phyloP scores from a whole-genome alignment of 2,888 invertebrate genomes.

The Drosophila algonquin region DNA sequence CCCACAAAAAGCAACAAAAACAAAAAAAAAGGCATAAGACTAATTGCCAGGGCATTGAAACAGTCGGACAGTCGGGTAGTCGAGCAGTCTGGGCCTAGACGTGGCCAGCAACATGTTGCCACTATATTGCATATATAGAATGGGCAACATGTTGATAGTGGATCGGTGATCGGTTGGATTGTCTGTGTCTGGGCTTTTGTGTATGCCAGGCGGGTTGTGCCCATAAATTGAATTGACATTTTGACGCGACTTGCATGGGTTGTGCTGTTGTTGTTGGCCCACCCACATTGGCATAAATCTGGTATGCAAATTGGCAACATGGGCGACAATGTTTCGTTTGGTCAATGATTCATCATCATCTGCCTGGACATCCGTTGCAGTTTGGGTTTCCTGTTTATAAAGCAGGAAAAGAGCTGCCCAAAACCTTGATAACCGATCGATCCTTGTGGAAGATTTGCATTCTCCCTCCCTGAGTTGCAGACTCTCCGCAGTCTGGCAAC shows the following conservation, averaged over 20 bases:
- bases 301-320: conserved; percentile 37
- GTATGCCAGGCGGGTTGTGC: conserved; percentile 53
- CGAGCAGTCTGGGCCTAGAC: conserved; percentile 12
- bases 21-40: conserved; percentile 16
- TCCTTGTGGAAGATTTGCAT: background rate
- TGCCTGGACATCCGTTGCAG: conserved; percentile 29
- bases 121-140: conserved; percentile 2
- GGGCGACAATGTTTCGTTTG: conserved; percentile 11
- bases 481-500: conserved; percentile 27
- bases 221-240: conserved; percentile 66
- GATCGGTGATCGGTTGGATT: conserved; percentile 13
- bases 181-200: conserved; percentile 31
- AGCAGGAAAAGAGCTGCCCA: background rate
- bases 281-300: conserved; percentile 56
- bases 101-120: conserved; percentile 32
- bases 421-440: background rate
- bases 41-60: conserved; percentile 22
- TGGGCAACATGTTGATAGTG: conserved; percentile 41
- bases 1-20: background rate
- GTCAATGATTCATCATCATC: conserved; percentile 32
- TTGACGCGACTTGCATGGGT: conserved; percentile 60
- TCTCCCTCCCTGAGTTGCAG: background rate
- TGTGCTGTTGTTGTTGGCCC: conserved; percentile 26
- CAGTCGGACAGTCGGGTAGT: background rate
- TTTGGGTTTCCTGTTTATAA: background rate